A percentile compares a stretch with the other conserved stretches of the same genome.
These are phyloP conservation scores for Ataeniobius toweri DNA, from an alignment of 2,797 vertebrate species.

Conservation along the genomic window DNA sequence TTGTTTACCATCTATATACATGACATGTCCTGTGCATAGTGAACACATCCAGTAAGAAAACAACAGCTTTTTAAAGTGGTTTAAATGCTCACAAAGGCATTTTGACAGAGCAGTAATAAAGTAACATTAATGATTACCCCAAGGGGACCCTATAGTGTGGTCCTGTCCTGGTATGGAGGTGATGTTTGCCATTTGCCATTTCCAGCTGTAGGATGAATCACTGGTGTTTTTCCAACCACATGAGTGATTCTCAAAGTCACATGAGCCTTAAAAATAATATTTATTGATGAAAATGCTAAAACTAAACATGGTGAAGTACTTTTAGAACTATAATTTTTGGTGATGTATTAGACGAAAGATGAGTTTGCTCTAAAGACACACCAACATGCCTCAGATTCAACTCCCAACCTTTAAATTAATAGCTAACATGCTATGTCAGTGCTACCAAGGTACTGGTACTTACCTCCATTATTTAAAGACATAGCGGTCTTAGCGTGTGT, in stretches of 20 bases:
- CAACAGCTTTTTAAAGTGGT: background rate
- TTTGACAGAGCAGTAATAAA: background rate
- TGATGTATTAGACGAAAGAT: background rate
- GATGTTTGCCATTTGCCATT: slow-evolving; percentile 71
- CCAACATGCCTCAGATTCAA: background rate
- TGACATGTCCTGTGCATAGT: slow-evolving; percentile 73
- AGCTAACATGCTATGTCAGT: too few relatives aligned
- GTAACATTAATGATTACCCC: slow-evolving; percentile 61
- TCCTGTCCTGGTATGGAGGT: slow-evolving; percentile 74
- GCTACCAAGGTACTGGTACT: background rate
- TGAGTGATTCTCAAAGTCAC: slow-evolving; percentile 76
- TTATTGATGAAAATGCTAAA: background rate
- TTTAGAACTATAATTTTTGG: background rate
- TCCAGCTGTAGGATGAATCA: slow-evolving; percentile 55
- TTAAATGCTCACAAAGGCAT: slow-evolving; percentile 5
- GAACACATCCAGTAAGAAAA: slow-evolving; percentile 14
- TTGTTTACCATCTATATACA: slow-evolving; percentile 59
- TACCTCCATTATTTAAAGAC: background rate
- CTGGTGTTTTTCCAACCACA: slow-evolving; percentile 77
- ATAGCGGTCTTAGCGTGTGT: background rate
- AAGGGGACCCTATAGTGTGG: slow-evolving; percentile 72
- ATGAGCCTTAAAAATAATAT: slow-evolving; percentile 62
- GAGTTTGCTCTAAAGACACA: background rate
- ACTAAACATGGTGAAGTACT: background rate
- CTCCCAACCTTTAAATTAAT: background rate